These are phyloP conservation scores for Nysson spinosus DNA, from an alignment of 2,888 invertebrate genomes.

Conservation along the genomic window DNA sequence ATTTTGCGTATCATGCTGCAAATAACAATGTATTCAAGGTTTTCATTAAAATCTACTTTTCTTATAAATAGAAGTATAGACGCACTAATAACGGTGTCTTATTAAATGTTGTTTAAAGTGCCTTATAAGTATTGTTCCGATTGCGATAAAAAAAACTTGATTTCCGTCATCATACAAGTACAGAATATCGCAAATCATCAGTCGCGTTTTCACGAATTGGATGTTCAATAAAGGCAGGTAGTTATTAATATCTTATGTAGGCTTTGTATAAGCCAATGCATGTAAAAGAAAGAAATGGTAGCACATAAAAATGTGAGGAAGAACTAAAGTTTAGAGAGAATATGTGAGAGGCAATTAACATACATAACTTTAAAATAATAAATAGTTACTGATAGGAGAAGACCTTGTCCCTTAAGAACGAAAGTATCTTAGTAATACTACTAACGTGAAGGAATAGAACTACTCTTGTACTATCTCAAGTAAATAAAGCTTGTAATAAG, in stretches of 20 bases:
- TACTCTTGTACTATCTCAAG: constrained; percentile 55
- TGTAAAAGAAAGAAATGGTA: neutral
- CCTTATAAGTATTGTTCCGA: constrained; percentile 10
- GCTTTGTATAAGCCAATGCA: neutral
- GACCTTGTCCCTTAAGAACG: constrained; percentile 34
- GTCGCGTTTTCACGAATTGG: constrained; percentile 4
- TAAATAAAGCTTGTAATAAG: constrained; percentile 24
- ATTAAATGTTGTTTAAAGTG: constrained; percentile 7
- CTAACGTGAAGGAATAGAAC: constrained; percentile 43
- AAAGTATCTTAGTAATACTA: constrained; percentile 41
- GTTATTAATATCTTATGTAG: neutral
- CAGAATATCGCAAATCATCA: constrained; percentile 5
- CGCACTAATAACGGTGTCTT: neutral
- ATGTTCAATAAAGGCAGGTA: constrained; percentile 8
- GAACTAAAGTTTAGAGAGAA: too few species aligned
- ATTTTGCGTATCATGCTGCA: constrained; percentile 10
- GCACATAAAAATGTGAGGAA: constrained; percentile 3
- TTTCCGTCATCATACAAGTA: constrained; percentile 14
- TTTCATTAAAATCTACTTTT: constrained; percentile 22
- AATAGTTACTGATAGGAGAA: constrained; percentile 58
- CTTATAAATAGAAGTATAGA: constrained; percentile 15
- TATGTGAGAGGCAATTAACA: constrained; percentile 15
- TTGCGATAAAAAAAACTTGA: constrained; percentile 2
- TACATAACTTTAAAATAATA: constrained; percentile 59
- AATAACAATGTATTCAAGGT: constrained; percentile 16